These are phyloP conservation scores for Macquaria ambigua DNA, from an alignment of 2,113 vertebrate species.

Conservation along the genomic window DNA sequence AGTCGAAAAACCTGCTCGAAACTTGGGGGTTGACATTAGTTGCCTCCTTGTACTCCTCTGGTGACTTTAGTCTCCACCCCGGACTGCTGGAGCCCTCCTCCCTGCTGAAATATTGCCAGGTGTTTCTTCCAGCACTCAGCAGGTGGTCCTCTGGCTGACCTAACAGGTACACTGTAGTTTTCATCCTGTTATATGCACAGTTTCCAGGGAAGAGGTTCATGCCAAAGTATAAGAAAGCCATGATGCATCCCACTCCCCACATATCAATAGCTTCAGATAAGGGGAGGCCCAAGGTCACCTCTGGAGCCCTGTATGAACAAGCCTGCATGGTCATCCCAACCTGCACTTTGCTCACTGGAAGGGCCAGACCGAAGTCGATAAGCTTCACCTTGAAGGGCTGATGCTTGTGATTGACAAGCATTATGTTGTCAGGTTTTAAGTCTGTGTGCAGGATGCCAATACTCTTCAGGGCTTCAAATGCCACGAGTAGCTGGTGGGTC, in stretches of 20 bases:
- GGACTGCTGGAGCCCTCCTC: background rate
- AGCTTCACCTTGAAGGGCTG: background rate
- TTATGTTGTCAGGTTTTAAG: no score
- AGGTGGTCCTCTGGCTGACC: background rate
- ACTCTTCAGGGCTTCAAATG: background rate
- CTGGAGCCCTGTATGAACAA: no score
- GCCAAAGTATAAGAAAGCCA: background rate
- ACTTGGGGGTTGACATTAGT: no score
- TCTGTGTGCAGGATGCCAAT: no score
- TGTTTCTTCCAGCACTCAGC: background rate
- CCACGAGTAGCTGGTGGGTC: background rate
- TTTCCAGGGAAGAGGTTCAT: background rate
- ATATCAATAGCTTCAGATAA: no score
- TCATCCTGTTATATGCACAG: background rate
- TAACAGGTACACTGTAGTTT: background rate
- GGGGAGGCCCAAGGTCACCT: background rate
- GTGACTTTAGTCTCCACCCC: background rate
- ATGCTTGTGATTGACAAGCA: no score
- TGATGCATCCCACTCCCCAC: background rate
- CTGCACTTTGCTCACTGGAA: background rate
- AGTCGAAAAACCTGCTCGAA: background rate
- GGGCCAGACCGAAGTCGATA: slow-evolving; percentile 1
- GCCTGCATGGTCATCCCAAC: no score
- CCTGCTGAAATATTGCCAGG: background rate
- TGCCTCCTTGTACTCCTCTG: background rate